Evolutionary conservation across 2,888 invertebrate species (phyloP).

Genomic region (Chironomus tentans): DNA sequence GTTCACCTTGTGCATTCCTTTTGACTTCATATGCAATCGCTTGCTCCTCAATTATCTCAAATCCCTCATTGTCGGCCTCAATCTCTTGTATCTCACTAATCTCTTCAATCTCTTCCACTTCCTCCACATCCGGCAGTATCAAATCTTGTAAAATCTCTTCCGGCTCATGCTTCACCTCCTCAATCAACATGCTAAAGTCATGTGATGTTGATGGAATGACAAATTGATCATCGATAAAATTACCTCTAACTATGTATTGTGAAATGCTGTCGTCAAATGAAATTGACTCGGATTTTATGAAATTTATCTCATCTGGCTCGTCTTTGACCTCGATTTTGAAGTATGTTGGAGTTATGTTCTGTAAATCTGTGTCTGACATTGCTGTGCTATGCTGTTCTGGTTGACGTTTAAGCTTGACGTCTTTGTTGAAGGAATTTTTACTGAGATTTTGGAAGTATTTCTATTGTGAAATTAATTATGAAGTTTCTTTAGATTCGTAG

Average conservation of each 20-base stretch:
- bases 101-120: not conserved
- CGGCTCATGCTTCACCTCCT: not conserved
- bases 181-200: not conserved
- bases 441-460: no score
- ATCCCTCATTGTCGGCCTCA: not conserved
- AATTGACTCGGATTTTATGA: not conserved
- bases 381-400: not conserved
- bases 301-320: not conserved
- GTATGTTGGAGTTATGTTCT: not conserved
- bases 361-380: not conserved
- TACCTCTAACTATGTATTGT: not conserved
- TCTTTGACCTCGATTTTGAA: not conserved
- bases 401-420: no score
- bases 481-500: not conserved
- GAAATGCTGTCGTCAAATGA: not conserved
- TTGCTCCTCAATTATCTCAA: not conserved
- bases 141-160: not conserved
- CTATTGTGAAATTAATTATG: no score
- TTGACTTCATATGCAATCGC: not conserved
- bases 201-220: not conserved
- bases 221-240: not conserved
- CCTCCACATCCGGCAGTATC: not conserved
- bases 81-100: not conserved
- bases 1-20: slow-evolving; percentile 4
- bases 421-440: no score